Evolutionary conservation across 1,140 invertebrate species (phyloP).

Genomic region (Pseudomyrmex concolor): DNA sequence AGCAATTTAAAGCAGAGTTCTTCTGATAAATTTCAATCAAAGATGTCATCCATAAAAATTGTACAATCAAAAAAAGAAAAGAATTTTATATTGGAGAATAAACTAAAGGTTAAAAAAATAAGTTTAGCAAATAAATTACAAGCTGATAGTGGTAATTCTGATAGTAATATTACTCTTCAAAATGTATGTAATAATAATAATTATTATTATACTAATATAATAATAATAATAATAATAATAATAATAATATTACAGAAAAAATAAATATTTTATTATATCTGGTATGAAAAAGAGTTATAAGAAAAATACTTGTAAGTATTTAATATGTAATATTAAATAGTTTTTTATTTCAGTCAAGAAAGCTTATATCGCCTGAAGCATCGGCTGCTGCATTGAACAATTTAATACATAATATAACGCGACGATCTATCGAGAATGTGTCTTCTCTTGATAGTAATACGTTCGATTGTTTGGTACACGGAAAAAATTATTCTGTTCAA

Average conservation of each 20-base stretch:
- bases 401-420: conserved; percentile 60
- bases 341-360: conserved; percentile 45
- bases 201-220: conserved; percentile 14
- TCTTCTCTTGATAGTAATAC: background rate
- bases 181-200: conserved; percentile 47
- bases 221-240: background rate
- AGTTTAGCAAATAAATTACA: conserved; percentile 32
- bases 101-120: conserved; percentile 66
- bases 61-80: conserved; percentile 45
- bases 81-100: conserved; percentile 79
- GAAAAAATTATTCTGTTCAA: conserved; percentile 27
- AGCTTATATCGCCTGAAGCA: background rate
- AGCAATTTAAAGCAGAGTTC: background rate
- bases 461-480: conserved; percentile 69
- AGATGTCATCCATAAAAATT: background rate
- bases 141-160: background rate
- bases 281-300: too few relatives aligned
- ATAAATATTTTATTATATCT: background rate
- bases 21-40: background rate
- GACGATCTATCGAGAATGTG: conserved; percentile 21
- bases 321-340: background rate
- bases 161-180: background rate
- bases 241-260: conserved; percentile 13
- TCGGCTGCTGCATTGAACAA: conserved; percentile 61
- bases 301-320: background rate